phyloP scores from a whole-genome alignment of 2,888 invertebrate genomes.

The Habrosyne pyritoides region DNA sequence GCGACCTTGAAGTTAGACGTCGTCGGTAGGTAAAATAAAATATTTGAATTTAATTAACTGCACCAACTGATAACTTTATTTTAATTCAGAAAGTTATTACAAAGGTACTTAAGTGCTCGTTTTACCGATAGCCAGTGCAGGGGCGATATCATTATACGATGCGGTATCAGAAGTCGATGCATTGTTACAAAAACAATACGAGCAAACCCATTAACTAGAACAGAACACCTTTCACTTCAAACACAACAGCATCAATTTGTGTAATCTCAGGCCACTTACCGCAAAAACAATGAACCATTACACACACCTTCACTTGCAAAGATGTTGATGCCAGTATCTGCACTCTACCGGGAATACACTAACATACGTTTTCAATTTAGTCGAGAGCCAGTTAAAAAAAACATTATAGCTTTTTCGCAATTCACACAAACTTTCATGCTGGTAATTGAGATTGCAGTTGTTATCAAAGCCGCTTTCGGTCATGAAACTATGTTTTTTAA shows the following conservation, averaged over 20 bases:
- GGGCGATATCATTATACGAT: conserved; percentile 13
- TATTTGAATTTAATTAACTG: not conserved
- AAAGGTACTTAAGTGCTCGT: not conserved
- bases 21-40: not conserved
- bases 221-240: conserved; percentile 68
- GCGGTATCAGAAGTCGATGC: conserved; percentile 37
- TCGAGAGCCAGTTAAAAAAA: conserved; percentile 3
- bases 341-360: conserved; percentile 15
- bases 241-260: conserved; percentile 65
- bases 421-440: not conserved
- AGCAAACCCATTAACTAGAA: conserved; percentile 55
- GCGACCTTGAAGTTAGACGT: not conserved
- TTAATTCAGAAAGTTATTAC: not conserved
- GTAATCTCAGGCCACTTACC: conserved; percentile 67
- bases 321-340: conserved; percentile 16
- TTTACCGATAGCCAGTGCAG: not conserved
- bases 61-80: not conserved
- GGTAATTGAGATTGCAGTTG: not conserved
- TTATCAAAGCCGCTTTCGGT: not conserved
- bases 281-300: conserved; percentile 73
- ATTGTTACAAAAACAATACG: conserved; percentile 59
- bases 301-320: conserved; percentile 43
- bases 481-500: not conserved
- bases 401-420: not conserved
- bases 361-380: conserved; percentile 19